These are phyloP conservation scores for Toxotes chatareus DNA, from an alignment of 2,113 vertebrate genomes.

Conservation along the genomic window DNA sequence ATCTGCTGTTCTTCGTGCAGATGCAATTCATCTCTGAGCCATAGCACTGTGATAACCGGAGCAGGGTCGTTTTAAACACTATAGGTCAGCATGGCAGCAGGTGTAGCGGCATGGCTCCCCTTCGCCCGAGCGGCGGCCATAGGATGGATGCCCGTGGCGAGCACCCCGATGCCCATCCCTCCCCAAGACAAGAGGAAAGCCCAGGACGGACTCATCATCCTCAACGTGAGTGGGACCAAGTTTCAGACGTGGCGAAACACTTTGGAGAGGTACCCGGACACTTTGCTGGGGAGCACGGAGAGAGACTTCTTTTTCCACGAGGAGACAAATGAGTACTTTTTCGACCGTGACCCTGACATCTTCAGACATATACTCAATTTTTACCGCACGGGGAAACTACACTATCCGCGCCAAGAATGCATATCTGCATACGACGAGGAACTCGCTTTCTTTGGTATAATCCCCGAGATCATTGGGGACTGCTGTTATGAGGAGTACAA, in stretches of 20 bases:
- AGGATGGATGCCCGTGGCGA: constrained; percentile 99
- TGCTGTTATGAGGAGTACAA: constrained; percentile 99
- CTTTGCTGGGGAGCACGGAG: constrained; percentile 96
- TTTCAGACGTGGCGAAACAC: constrained; percentile 99
- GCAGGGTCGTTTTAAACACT: constrained; percentile 65
- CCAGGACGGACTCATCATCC: constrained; percentile 94
- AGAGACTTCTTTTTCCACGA: constrained; percentile 98
- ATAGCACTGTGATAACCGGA: constrained; percentile 77
- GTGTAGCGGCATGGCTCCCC: constrained; percentile 98
- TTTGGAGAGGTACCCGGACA: constrained; percentile 96
- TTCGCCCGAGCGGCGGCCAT: constrained; percentile 98
- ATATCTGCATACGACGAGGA: constrained; percentile 98
- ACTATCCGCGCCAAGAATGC: constrained; percentile 98
- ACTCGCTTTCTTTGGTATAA: constrained; percentile 97
- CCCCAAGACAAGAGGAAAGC: constrained; percentile 91
- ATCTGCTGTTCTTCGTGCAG: constrained; percentile 71
- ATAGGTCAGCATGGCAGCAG: constrained; percentile 92
- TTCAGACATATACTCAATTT: constrained; percentile 98
- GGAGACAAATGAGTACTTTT: constrained; percentile 97
- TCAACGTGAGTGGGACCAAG: constrained; percentile 96
- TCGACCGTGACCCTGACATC: constrained; percentile 98
- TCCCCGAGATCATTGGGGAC: constrained; percentile 98
- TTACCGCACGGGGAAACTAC: constrained; percentile 96
- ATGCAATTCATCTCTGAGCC: constrained; percentile 75
- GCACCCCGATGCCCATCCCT: constrained; percentile 94